Conservation (phyloP, 2,797 vertebrate genomes). For the Xyrichtys novacula region DNA sequence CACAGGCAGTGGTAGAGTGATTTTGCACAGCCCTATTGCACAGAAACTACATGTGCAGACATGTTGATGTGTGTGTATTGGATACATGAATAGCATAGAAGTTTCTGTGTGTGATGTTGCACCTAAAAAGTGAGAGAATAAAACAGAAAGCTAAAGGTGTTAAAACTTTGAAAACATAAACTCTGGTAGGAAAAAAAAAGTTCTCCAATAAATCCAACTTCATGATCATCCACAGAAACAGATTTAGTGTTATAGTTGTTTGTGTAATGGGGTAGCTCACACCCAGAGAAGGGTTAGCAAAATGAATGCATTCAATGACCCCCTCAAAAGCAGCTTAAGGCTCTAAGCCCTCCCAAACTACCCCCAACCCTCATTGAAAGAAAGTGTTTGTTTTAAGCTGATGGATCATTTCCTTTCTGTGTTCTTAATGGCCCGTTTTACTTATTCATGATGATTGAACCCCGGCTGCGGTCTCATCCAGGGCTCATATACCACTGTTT, state of each 20-base stretch:
- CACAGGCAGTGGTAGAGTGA: too few species aligned
- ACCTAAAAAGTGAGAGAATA: too few species aligned
- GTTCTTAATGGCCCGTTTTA: slow-evolving; percentile 35
- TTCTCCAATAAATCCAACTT: neutral
- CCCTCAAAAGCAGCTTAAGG: slow-evolving; percentile 11
- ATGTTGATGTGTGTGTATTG: too few species aligned
- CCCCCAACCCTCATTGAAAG: slow-evolving; percentile 14
- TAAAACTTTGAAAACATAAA: too few species aligned
- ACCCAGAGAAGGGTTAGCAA: neutral
- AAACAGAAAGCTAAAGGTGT: too few species aligned
- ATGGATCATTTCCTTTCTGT: slow-evolving; percentile 21
- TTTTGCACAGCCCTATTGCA: too few species aligned
- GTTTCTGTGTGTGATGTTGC: too few species aligned
- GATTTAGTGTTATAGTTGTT: neutral
- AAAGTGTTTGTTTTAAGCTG: slow-evolving; percentile 11
- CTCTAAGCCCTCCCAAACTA: slow-evolving; percentile 6
- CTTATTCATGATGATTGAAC: slow-evolving; percentile 46
- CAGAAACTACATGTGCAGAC: too few species aligned
- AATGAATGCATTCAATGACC: neutral
- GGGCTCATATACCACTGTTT: slow-evolving; percentile 7
- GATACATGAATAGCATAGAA: too few species aligned
- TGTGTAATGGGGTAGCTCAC: neutral
- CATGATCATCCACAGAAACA: neutral
- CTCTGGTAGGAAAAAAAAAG: too few species aligned
- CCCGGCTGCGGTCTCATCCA: slow-evolving; percentile 17